Evolutionary conservation across 2,797 vertebrate genomes (phyloP), one percentile per base, ranked within the genome.

Genomic region (Oophaga sylvatica): DNA sequence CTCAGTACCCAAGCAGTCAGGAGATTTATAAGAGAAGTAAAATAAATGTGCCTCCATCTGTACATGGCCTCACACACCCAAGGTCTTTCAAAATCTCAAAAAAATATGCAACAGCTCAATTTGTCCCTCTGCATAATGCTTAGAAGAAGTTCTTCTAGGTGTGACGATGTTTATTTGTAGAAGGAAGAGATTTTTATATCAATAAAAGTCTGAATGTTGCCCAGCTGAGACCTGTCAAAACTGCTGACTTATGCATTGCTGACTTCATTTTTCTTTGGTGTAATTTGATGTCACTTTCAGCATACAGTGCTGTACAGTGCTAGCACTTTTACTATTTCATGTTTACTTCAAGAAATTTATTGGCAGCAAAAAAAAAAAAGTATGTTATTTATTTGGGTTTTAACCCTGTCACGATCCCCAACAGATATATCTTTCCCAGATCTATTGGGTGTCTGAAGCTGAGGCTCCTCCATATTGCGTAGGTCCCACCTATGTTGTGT

Each of bases 101-200:
- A 35, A 80, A 80, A 62, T 85, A 20, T 17, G n/a, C 83, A 85
- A 60, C 84, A 59, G 76, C 62, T 35, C 62, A 68, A 77, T 63
- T 48, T 77, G 84, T 86, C 60, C 68, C 78, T 78, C n/a, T 79
- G 84, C 62, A 70, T 86, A 68, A 41, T 78, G 73, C 75, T 79
- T 56, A 22, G 26, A 86, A 26, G 84, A 86, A 86, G 63, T 86
- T 86, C 75, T 80, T 57, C 35, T 86, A 68, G 84, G 84, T 86
- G 84, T 86, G 75, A 85, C 31, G 0, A 70, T 35, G 65, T 86
- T 86, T 86, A 86, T 86, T 86, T 86, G 77, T 80, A 80, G 53
- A 86, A 80, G 53, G 77, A 70, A 86, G 20, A 57, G 35, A 70
- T 60, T 59, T 86, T 80, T 80, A 71, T 59, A 80, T 86, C 63